Evolutionary conservation across 2,113 vertebrate genomes (phyloP), one percentile per base, ranked within the genome.

Genomic region (Megaleporinus macrocephalus): DNA sequence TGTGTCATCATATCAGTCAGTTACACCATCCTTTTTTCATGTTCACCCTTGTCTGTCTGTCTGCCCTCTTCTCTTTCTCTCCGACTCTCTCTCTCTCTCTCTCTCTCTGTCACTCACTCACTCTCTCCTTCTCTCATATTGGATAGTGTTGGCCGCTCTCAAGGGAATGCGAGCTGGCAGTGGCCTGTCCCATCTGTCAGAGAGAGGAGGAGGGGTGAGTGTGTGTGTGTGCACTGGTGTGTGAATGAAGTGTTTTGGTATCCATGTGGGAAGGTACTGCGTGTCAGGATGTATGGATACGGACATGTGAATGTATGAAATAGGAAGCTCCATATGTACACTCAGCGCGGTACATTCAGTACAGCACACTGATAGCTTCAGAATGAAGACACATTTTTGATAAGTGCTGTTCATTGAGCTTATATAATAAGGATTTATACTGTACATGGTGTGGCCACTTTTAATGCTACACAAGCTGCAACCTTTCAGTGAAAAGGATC

Each of bases 111-210:
- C 12, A 33, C 33, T 0, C 53, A 44, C 20, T 26, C 47, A 77
- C 79, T 75, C 80, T 86, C 78, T 76, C 79, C 47, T 68, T 81
- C 69, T 83, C 82, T 86, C 74, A 18, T 81, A 76, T 89, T 83
- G 86, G 83, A 88, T 68, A 80, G 83, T 82, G 73, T 85, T 83
- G 86, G 83, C 62, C 82, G 44, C 61, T 84, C 47, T 82, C 84
- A 63, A 66, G 86, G 84, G 84, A 81, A 72, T 70, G 3, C 30
- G 79, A 81, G 66, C 73, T 91, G 83, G 84, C 84, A 76, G 24
- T 55, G 78, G 51, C 72, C 74, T 73, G 83, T 88, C 89, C 73
- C 74, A 87, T 90, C 90, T 92, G 89, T 88, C 83, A 79, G 83
- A 81, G 26, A 49, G 61, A 68, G 77, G 66, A 80, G 81, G 68